Percentiles rank a stretch among this genome's conserved stretches.
Evolutionary conservation across 2,113 vertebrate species (phyloP).

Genomic region (Crotalus helleri): DNA sequence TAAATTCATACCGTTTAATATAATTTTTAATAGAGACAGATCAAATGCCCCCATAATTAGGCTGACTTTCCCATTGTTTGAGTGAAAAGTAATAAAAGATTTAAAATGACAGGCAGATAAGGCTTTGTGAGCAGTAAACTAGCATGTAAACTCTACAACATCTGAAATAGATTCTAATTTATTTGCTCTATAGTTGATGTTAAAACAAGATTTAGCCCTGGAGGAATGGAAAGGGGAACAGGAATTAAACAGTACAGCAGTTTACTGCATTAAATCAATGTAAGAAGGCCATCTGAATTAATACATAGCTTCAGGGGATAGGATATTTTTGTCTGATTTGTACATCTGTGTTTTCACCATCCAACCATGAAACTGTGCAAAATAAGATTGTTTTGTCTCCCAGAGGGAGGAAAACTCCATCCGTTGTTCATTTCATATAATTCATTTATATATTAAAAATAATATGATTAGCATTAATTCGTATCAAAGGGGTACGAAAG

Average conservation of each 20-base stretch:
- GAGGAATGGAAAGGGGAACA: background rate
- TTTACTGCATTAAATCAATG: conserved; percentile 23
- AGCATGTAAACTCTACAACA: conserved; percentile 17
- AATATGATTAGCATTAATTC: background rate
- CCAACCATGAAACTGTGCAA: background rate
- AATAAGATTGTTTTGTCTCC: background rate
- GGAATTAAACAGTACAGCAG: conserved; percentile 23
- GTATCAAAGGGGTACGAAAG: background rate
- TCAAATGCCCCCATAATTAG: background rate
- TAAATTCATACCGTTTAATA: background rate
- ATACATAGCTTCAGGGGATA: conserved; percentile 18
- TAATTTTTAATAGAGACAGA: background rate
- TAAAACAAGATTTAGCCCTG: conserved; percentile 22
- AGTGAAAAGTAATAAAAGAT: background rate
- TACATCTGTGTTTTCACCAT: conserved; percentile 14
- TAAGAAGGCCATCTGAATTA: conserved; percentile 32
- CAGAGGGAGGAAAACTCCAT: background rate
- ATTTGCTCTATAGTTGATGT: background rate
- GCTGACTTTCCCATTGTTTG: conserved; percentile 1
- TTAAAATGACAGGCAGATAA: background rate
- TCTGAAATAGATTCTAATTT: conserved; percentile 15
- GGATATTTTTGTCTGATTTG: conserved; percentile 21
- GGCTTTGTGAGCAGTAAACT: conserved; percentile 12
- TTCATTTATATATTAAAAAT: background rate
- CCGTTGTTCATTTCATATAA: background rate